Base-by-base conservation (phyloP, 2,888 invertebrate species). In the Agonum fuliginosum region DNA sequence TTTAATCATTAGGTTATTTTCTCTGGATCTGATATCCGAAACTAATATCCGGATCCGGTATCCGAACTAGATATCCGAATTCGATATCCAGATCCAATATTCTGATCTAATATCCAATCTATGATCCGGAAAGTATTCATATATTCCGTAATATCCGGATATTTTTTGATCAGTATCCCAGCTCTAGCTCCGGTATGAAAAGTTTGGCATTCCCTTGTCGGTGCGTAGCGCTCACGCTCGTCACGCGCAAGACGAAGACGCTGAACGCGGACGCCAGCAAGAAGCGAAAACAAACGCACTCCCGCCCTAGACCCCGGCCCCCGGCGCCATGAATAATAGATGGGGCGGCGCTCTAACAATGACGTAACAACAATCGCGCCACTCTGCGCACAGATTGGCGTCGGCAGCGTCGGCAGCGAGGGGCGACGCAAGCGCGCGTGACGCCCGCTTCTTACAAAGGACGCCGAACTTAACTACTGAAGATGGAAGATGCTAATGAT, bases 331-430 rank as follows among this genome's bases (percentile, higher is more conserved):
- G 86, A 85, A 86, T 86, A 86, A 85, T 86, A 84, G 83, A 86
- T 86, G 84, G 86, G 85, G 85, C 85, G 85, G 85, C 85, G 79
- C 79, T 69, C 77, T 46, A 73, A 78, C 75, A 73, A 73, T 67
- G 77, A 77, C 67, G 72, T 71, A 73, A 79, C 78, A 79, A 79
- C 77, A 77, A 84, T 85, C 84, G 81, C 83, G 82, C 82, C 84
- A 84, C 84, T 84, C 84, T 78, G 74, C 73, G 85, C 85, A 84
- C 84, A 85, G 85, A 85, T 84, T 85, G 85, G 85, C 84, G 84
- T 83, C 83, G 83, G 85, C 84, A 84, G 83, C 83, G 83, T 83
- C 81, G 79, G 82, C 82, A 82, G 82, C 80, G 81, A 8, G 10
- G 48, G 72, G 48, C 67, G 34, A 62, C 62, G 62, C 62, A 62